These are phyloP conservation scores for Lontra canadensis DNA, from an alignment of 2,113 vertebrate species.

Conservation along the genomic window DNA sequence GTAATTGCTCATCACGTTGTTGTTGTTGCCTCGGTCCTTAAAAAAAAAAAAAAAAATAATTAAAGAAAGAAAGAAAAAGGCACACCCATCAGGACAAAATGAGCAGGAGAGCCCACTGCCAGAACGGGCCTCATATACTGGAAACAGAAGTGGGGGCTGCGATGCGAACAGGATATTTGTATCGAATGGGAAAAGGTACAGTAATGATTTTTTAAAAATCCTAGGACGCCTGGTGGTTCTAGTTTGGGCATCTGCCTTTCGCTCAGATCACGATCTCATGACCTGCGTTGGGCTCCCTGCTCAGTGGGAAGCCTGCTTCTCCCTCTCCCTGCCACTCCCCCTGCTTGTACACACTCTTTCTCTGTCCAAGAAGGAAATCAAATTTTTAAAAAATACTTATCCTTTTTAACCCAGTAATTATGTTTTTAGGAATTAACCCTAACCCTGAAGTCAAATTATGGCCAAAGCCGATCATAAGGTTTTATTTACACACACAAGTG, in stretches of 20 bases:
- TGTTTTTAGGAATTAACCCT: background rate
- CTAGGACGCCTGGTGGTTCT: background rate
- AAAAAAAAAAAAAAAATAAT: conserved; percentile 12
- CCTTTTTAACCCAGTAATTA: conserved; percentile 17
- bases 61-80: background rate
- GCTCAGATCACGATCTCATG: too few relatives aligned
- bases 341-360: too few relatives aligned
- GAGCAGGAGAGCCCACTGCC: background rate
- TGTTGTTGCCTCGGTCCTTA: conserved; percentile 90
- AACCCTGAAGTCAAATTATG: background rate
- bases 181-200: background rate
- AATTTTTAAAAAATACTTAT: background rate
- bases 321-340: too few relatives aligned
- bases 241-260: too few relatives aligned
- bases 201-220: background rate
- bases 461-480: background rate
- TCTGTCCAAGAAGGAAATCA: too few relatives aligned
- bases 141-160: background rate
- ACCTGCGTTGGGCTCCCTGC: too few relatives aligned
- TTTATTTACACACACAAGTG: background rate
- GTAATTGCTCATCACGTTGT: conserved; percentile 90
- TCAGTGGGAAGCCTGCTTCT: too few relatives aligned
- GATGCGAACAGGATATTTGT: background rate
- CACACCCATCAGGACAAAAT: background rate
- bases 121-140: background rate